These are phyloP conservation scores for Drosophila insularis DNA, from an alignment of 1,140 invertebrate species.

Conservation along the genomic window DNA sequence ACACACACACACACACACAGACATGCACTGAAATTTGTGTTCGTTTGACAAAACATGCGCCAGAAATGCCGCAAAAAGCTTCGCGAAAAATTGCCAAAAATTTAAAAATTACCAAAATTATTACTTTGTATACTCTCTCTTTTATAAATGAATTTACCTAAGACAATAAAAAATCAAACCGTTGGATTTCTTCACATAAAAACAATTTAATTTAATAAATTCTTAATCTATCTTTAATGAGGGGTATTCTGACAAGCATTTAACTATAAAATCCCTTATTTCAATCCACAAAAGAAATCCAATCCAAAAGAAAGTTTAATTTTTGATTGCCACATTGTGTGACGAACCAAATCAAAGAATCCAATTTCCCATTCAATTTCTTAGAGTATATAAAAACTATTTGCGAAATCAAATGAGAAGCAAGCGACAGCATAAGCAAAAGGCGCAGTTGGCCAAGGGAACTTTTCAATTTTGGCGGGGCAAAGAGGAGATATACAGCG, in stretches of 20 bases:
- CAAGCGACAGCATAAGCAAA: slow-evolving; percentile 33
- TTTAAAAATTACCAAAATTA: background rate
- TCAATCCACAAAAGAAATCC: too few relatives aligned
- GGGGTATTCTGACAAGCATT: too few relatives aligned
- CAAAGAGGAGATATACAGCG: background rate
- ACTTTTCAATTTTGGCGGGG: slow-evolving; percentile 29
- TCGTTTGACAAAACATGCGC: slow-evolving; percentile 55
- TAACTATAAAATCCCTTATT: too few relatives aligned
- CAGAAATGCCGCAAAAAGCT: slow-evolving; percentile 56
- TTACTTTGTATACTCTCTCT: background rate
- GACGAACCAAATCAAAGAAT: background rate
- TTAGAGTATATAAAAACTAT: slow-evolving; percentile 48
- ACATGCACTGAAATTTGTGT: background rate
- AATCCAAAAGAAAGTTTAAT: too few relatives aligned
- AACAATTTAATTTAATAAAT: too few relatives aligned
- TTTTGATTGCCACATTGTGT: background rate
- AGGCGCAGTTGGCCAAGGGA: slow-evolving; percentile 59
- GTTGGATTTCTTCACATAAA: too few relatives aligned
- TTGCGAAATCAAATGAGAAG: slow-evolving; percentile 53
- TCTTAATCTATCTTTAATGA: too few relatives aligned
- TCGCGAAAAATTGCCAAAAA: slow-evolving; percentile 56
- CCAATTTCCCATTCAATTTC: background rate
- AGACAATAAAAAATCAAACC: background rate
- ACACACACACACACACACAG: background rate
- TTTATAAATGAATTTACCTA: background rate